These are phyloP conservation scores for Melospiza georgiana DNA, from an alignment of 2,113 vertebrate species.

Conservation along the genomic window DNA sequence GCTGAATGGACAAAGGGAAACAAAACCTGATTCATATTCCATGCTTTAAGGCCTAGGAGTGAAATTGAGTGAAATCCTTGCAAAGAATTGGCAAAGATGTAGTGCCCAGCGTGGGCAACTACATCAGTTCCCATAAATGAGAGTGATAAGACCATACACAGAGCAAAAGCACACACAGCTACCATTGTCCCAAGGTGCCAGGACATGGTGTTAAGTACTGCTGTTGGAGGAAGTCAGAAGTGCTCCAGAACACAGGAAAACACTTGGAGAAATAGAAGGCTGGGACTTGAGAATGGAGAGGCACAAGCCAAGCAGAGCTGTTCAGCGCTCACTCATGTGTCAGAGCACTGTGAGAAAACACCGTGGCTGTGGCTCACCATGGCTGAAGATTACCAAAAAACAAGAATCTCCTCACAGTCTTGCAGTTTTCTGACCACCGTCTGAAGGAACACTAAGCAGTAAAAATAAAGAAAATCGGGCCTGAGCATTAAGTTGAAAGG, in stretches of 20 bases:
- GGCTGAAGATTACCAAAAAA: not conserved
- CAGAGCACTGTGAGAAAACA: not conserved
- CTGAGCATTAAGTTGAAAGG: not conserved
- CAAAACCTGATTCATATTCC: not conserved
- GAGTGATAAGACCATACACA: not conserved
- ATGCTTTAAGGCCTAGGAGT: not conserved
- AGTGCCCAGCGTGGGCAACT: not conserved
- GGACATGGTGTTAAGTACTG: not conserved
- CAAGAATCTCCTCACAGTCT: not conserved
- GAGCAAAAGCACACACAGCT: not conserved
- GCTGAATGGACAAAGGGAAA: not conserved
- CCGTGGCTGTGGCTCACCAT: not conserved
- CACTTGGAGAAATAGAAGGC: not conserved
- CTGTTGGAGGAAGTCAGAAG: not conserved
- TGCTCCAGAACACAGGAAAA: not conserved
- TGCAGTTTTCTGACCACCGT: not conserved
- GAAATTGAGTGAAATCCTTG: not conserved
- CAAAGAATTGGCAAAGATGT: not conserved
- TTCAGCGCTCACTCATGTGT: fast-evolving
- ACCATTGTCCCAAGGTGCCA: not conserved
- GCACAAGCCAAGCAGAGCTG: not conserved
- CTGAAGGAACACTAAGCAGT: not conserved
- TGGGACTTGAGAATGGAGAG: not conserved
- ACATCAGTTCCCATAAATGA: not conserved
- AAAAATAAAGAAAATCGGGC: not conserved